Conservation (phyloP, 2,113 vertebrate species). For the Ceyx margarethae region DNA sequence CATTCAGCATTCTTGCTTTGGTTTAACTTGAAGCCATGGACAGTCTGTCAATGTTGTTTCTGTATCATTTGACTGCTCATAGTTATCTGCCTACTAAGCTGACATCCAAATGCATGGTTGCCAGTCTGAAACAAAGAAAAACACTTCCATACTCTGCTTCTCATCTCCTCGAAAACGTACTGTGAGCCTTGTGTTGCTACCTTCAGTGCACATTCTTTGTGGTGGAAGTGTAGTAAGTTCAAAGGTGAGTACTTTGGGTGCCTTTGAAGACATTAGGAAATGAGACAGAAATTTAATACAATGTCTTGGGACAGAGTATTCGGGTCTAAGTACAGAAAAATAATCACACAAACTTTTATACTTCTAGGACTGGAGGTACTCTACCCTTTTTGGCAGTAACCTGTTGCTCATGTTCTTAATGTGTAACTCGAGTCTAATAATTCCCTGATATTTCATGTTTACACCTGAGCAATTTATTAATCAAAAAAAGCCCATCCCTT, state of each 20-base stretch:
- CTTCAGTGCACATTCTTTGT: neutral
- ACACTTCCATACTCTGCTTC: neutral
- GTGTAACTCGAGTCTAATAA: neutral
- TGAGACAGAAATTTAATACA: neutral
- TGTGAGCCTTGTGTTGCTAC: neutral
- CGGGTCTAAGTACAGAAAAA: neutral
- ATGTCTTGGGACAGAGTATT: neutral
- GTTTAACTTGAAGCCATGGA: neutral
- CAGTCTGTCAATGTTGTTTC: neutral
- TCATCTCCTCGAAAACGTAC: neutral
- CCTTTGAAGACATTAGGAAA: neutral
- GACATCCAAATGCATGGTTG: too few species aligned
- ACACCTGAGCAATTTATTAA: neutral
- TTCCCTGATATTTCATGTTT: neutral
- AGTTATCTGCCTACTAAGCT: neutral
- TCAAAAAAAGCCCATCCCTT: neutral
- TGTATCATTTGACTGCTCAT: neutral
- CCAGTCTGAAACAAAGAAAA: accelerated
- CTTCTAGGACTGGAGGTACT: neutral
- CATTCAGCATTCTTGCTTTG: accelerated
- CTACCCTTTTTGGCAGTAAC: neutral
- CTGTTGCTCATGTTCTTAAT: neutral
- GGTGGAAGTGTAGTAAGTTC: neutral
- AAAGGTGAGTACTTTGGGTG: neutral
- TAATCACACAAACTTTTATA: neutral